phyloP scores from a whole-genome alignment of 2,888 invertebrate species.

The Busseola fusca region DNA sequence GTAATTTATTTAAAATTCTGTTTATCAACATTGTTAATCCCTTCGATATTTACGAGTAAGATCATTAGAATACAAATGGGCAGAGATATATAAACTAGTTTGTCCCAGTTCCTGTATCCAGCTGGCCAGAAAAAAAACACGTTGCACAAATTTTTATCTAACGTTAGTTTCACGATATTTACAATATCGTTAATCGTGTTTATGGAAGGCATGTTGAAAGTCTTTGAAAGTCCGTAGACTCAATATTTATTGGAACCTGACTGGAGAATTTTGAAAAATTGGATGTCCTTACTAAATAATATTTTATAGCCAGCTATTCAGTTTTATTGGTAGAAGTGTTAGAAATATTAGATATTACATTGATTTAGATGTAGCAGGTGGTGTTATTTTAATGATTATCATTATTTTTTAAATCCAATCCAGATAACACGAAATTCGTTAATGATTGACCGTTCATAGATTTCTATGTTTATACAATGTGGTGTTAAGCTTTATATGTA shows the following conservation, averaged over 20 bases:
- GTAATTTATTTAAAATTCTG: slow-evolving; percentile 36
- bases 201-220: slow-evolving; percentile 64
- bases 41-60: slow-evolving; percentile 51
- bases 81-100: slow-evolving; percentile 60
- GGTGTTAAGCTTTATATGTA: neutral
- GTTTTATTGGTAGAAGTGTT: slow-evolving; percentile 29
- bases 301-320: slow-evolving; percentile 19
- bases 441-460: neutral
- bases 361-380: slow-evolving; percentile 8
- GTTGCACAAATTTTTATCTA: slow-evolving; percentile 65
- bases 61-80: slow-evolving; percentile 45
- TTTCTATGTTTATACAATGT: neutral
- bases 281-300: slow-evolving; percentile 34
- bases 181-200: slow-evolving; percentile 70
- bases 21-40: slow-evolving; percentile 46
- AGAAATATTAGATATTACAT: slow-evolving; percentile 23
- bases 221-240: slow-evolving; percentile 47
- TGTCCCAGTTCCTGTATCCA: slow-evolving; percentile 59
- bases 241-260: slow-evolving; percentile 39
- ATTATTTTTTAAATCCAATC: neutral
- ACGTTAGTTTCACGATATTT: slow-evolving; percentile 64
- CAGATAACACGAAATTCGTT: neutral
- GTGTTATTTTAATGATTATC: neutral
- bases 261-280: slow-evolving; percentile 36
- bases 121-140: slow-evolving; percentile 53